These are phyloP conservation scores for Coreius guichenoti DNA, from an alignment of 2,797 vertebrate species.

Conservation along the genomic window DNA sequence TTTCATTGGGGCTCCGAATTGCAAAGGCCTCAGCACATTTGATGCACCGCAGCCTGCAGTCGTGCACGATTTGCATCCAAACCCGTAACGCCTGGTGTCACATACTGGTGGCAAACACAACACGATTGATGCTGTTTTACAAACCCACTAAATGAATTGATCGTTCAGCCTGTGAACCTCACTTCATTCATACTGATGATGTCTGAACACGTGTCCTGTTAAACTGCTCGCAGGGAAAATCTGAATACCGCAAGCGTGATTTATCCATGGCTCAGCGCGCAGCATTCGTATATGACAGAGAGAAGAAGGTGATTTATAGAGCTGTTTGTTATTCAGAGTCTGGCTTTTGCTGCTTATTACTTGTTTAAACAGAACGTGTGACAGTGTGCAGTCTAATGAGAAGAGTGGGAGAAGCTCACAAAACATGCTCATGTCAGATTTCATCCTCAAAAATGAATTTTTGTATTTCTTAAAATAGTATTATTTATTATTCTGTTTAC, in stretches of 20 bases:
- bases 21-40: background rate
- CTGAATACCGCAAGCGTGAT: background rate
- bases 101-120: background rate
- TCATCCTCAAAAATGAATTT: background rate
- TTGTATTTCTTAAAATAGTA: background rate
- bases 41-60: background rate
- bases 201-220: background rate
- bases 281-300: background rate
- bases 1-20: background rate
- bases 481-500: background rate
- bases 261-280: background rate
- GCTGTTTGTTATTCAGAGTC: slow-evolving; percentile 38
- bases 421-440: background rate
- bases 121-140: background rate
- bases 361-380: background rate
- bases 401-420: background rate
- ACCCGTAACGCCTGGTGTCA: background rate
- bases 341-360: slow-evolving; percentile 16
- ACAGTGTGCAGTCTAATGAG: background rate
- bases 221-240: background rate
- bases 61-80: background rate
- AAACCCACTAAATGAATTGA: slow-evolving; percentile 5
- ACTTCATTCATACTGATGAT: background rate
- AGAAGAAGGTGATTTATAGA: slow-evolving; percentile 36
- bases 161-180: background rate